These are phyloP conservation scores for Nebria ingens DNA, from an alignment of 1,140 invertebrate species.

Conservation along the genomic window DNA sequence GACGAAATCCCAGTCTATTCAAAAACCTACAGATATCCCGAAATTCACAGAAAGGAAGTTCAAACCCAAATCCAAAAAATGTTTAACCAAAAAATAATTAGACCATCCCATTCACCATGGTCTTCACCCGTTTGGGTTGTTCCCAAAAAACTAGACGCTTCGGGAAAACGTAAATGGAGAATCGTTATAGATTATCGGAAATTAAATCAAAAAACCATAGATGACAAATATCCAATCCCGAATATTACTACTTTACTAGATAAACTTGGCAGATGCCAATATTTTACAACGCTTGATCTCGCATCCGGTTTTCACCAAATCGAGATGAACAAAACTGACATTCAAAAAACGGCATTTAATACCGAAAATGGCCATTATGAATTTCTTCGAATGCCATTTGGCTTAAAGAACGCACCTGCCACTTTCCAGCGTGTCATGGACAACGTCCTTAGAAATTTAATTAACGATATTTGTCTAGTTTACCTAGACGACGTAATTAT, in stretches of 20 bases:
- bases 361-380: slow-evolving; percentile 31
- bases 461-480: slow-evolving; percentile 19
- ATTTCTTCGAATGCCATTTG: slow-evolving; percentile 32
- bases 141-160: slow-evolving; percentile 23
- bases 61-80: too few relatives aligned
- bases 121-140: too few relatives aligned
- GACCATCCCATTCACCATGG: too few relatives aligned
- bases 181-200: too few relatives aligned
- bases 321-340: slow-evolving; percentile 24
- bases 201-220: slow-evolving; percentile 8
- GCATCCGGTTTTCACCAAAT: slow-evolving; percentile 39
- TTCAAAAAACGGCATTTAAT: slow-evolving; percentile 33
- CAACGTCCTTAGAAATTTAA: slow-evolving; percentile 26
- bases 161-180: not conserved
- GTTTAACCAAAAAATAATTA: too few relatives aligned
- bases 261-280: slow-evolving; percentile 25
- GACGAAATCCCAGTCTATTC: not conserved
- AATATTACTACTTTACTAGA: slow-evolving; percentile 29
- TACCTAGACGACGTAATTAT: slow-evolving; percentile 20
- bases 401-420: slow-evolving; percentile 32
- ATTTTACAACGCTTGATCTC: slow-evolving; percentile 36
- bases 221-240: slow-evolving; percentile 4
- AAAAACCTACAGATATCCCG: not conserved
- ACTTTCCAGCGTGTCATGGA: slow-evolving; percentile 38
- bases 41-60: not conserved